phyloP scores from a whole-genome alignment of 1,140 invertebrate species.

The Bombus polaris region DNA sequence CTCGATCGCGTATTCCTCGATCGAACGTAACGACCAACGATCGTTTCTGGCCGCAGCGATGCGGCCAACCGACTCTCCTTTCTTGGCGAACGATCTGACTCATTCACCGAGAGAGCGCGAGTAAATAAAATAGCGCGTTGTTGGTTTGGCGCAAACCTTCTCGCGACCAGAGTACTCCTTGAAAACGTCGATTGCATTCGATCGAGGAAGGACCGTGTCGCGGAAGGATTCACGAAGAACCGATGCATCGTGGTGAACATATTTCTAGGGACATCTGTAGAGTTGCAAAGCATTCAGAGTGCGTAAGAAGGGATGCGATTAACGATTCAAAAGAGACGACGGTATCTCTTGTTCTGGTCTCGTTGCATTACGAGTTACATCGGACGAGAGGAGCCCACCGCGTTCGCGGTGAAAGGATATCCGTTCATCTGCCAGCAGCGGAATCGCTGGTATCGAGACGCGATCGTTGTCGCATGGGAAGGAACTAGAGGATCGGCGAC shows the following conservation, averaged over 20 bases:
- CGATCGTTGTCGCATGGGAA: conserved; percentile 29
- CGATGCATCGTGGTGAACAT: not conserved
- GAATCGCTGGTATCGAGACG: conserved; percentile 16
- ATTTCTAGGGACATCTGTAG: no score
- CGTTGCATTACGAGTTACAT: conserved; percentile 43
- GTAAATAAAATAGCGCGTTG: conserved; percentile 25
- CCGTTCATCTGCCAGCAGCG: conserved; percentile 5
- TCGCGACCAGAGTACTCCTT: no score
- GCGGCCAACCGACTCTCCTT: conserved; percentile 55
- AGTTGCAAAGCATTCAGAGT: conserved; percentile 1
- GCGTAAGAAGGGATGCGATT: conserved; percentile 27
- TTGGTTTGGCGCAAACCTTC: not conserved
- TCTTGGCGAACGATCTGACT: conserved; percentile 69
- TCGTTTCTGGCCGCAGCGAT: not conserved
- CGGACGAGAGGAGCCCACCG: not conserved
- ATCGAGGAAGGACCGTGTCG: not conserved
- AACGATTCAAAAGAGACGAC: conserved; percentile 7
- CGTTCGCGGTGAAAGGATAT: conserved; percentile 57
- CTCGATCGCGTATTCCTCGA: not conserved
- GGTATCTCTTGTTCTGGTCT: conserved; percentile 51
- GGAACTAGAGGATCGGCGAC: not conserved
- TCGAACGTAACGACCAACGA: not conserved
- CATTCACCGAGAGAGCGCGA: conserved; percentile 56
- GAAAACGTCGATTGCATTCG: not conserved
- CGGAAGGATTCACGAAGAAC: no score